Conservation (phyloP, 1,140 invertebrate genomes). For the Metopolophium dirhodum region DNA sequence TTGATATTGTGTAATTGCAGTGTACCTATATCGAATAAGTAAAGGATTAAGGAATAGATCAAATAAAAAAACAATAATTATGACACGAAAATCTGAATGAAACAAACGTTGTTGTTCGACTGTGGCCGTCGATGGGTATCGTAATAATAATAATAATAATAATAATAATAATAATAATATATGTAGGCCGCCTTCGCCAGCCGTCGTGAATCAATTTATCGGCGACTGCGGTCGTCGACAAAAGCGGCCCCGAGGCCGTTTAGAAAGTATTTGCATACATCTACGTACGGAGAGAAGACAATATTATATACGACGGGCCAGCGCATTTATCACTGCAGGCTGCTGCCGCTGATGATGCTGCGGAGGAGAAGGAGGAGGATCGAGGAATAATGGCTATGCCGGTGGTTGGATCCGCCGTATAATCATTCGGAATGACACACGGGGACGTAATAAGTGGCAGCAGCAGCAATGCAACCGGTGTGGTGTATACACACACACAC, state of each 20-base stretch:
- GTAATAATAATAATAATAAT: neutral
- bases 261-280: conserved; percentile 54
- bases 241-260: conserved; percentile 29
- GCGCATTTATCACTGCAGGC: conserved; percentile 18
- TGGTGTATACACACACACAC: neutral
- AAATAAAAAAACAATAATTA: neutral
- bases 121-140: neutral
- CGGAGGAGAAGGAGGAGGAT: neutral
- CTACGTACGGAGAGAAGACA: neutral
- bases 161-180: neutral
- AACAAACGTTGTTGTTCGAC: neutral
- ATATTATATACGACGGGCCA: neutral
- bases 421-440: conserved; percentile 49
- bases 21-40: neutral
- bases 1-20: neutral
- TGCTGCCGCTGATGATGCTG: neutral
- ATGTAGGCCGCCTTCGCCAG: conserved; percentile 17
- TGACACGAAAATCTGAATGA: neutral
- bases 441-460: conserved; percentile 43
- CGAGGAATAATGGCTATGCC: neutral
- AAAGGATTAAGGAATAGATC: neutral
- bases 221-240: conserved; percentile 19
- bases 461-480: conserved; percentile 33
- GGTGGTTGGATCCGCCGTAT: conserved; percentile 27
- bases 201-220: conserved; percentile 42